Conservation (phyloP, 2,797 vertebrate genomes). For the Lacerta bilineata region DNA sequence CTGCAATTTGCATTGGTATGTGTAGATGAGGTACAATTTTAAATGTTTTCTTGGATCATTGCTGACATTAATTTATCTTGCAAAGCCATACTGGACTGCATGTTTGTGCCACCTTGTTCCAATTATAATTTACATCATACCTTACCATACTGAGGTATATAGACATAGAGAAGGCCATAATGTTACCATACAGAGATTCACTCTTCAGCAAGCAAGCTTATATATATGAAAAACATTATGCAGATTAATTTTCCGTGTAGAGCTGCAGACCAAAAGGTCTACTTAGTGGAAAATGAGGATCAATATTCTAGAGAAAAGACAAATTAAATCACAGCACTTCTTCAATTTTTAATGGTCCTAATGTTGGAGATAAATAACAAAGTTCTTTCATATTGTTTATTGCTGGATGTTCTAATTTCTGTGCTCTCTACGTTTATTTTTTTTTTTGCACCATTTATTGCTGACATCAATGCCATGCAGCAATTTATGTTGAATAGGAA, state of each 20-base stretch:
- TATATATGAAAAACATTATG: constrained; percentile 64
- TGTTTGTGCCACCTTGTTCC: constrained; percentile 45
- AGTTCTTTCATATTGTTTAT: constrained; percentile 68
- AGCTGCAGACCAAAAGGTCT: constrained; percentile 66
- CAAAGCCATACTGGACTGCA: constrained; percentile 47
- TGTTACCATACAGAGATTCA: constrained; percentile 59
- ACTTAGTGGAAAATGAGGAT: constrained; percentile 71
- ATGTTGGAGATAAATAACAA: constrained; percentile 72
- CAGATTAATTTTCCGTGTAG: constrained; percentile 75
- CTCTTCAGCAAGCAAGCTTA: constrained; percentile 51
- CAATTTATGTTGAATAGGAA: constrained; percentile 37
- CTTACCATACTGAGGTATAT: constrained; percentile 10
- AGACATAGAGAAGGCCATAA: constrained; percentile 39
- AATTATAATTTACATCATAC: constrained; percentile 53
- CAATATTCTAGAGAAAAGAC: constrained; percentile 74
- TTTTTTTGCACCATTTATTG: constrained; percentile 38
- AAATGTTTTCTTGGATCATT: constrained; percentile 50
- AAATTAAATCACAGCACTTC: constrained; percentile 68
- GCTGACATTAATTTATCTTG: constrained; percentile 53
- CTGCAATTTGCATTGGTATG: constrained; percentile 40
- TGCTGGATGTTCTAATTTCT: constrained; percentile 63
- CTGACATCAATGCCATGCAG: constrained; percentile 57
- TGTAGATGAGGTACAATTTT: constrained; percentile 31
- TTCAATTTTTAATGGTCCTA: constrained; percentile 74
- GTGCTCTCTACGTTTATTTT: constrained; percentile 57